Evolutionary conservation across 2,113 vertebrate species (phyloP), one percentile per base, ranked within the genome.

Genomic region (Heloderma charlesbogerti): DNA sequence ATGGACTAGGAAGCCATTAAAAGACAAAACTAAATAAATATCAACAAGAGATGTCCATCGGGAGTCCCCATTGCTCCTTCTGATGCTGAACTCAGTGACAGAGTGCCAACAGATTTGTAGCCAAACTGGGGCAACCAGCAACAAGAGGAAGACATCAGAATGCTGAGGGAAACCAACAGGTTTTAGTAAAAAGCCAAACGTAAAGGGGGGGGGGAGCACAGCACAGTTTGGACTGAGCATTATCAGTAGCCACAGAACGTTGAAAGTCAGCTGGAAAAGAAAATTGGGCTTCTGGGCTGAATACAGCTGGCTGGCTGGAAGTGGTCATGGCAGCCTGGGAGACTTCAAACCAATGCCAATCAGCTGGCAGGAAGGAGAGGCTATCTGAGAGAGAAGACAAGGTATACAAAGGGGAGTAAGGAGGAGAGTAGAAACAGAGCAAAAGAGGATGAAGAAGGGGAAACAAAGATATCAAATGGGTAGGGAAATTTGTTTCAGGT

Each of bases 11-110:
- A 92, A 85, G 91, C 74, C 74, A 40, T n/a, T 75, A 75, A 75
- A 80, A 69, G 48, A 87, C 51, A 94, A 92, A 86, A 71, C 34
- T 48, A 88, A 92, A 89, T 88, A 90, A 92, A 95, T 93, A 92
- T 95, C 94, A 92, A 88, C 79, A 89, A 80, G 31, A 79, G n/a
- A n/a, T 67, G 9, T 34, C 34, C 71, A 10, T 20, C 4, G 37
- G 10, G 72, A 69, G 7, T 6, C 18, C 3, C 20, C 16, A 40
- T 22, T n/a, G 40, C 0, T 40, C 15, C 13, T 40, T 75, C 20
- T 40, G 74, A 18, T 37, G 3, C 74, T 20, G 6, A 16, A 75
- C 18, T 37, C n/a, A 40, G 37, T 1, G 48, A 51, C 48, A 51
- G 48, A 51, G 48, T 51, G 48, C 48, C 48, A 51, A 51, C 48